phyloP scores from a whole-genome alignment of 2,113 vertebrate genomes.

The Hippocampus zosterae region DNA sequence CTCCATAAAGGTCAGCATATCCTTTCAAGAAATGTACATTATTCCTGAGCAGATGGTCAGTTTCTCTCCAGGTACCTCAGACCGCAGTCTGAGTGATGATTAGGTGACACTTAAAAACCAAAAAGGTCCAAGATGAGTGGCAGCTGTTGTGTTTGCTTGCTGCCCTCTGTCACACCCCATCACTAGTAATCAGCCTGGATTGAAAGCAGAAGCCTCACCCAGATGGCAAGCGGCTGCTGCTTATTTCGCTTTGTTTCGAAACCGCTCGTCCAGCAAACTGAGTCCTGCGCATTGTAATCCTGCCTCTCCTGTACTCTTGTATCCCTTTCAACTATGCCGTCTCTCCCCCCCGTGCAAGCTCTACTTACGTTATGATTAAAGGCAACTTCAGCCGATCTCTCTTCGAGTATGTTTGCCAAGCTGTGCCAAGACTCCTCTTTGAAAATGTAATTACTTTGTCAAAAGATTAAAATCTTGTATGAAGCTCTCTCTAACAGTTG shows the following conservation, averaged over 20 bases:
- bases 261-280: not conserved
- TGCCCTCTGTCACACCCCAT: conserved; percentile 45
- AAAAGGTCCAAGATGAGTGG: conserved; percentile 49
- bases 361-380: conserved; percentile 24
- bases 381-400: conserved; percentile 13
- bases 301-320: not conserved
- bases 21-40: not conserved
- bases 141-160: conserved; percentile 45
- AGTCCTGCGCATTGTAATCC: conserved; percentile 3
- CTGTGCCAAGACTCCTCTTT: conserved; percentile 4
- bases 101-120: conserved; percentile 22
- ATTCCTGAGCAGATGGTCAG: not conserved
- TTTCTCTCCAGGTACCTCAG: conserved; percentile 9
- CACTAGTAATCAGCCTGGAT: conserved; percentile 34
- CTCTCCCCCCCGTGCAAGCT: conserved; percentile 3
- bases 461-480: conserved; percentile 20
- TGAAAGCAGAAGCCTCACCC: conserved; percentile 12
- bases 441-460: conserved; percentile 26
- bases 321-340: not conserved
- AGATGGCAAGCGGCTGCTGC: conserved; percentile 2
- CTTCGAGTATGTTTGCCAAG: not conserved
- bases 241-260: not conserved
- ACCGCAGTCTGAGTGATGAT: conserved; percentile 20
- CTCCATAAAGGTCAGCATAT: not conserved
- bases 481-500: not conserved